These are phyloP conservation scores for Dromius quadrimaculatus DNA, from an alignment of 2,888 invertebrate species.

Conservation along the genomic window DNA sequence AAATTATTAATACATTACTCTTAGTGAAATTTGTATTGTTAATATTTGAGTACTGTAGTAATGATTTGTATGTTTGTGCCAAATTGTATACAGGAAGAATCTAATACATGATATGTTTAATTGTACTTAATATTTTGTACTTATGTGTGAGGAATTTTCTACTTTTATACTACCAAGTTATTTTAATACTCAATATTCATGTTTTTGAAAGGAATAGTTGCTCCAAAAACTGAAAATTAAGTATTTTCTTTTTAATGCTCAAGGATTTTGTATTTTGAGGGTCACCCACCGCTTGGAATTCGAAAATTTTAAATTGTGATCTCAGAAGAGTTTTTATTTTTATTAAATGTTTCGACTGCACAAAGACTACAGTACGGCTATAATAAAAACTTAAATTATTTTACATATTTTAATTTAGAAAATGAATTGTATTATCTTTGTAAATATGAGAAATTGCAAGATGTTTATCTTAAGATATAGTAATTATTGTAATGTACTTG, in stretches of 20 bases:
- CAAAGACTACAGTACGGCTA: constrained; percentile 38
- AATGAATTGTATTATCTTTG: constrained; percentile 45
- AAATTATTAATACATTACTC: constrained; percentile 23
- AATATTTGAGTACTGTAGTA: constrained; percentile 21
- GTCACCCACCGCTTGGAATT: constrained; percentile 30
- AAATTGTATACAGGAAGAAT: constrained; percentile 42
- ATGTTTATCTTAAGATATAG: constrained; percentile 48
- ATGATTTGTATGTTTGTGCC: constrained; percentile 30
- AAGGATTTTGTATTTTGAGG: constrained; percentile 36
- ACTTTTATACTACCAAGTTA: constrained; percentile 44
- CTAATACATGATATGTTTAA: constrained; percentile 49
- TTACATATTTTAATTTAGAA: constrained; percentile 25
- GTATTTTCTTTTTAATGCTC: constrained; percentile 38
- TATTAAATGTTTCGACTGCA: constrained; percentile 37
- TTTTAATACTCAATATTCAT: constrained; percentile 27
- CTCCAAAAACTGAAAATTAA: constrained; percentile 14
- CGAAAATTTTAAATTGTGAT: constrained; percentile 39
- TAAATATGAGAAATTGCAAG: constrained; percentile 45
- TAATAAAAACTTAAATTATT: constrained; percentile 33
- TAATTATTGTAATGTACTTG: constrained; percentile 50
- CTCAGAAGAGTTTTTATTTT: constrained; percentile 39
- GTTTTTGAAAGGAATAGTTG: background rate
- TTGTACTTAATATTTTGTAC: constrained; percentile 52
- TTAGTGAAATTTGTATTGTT: background rate
- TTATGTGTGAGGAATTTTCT: constrained; percentile 49